Conservation (phyloP, 2,888 invertebrate genomes). For the Conomelus anceps region DNA sequence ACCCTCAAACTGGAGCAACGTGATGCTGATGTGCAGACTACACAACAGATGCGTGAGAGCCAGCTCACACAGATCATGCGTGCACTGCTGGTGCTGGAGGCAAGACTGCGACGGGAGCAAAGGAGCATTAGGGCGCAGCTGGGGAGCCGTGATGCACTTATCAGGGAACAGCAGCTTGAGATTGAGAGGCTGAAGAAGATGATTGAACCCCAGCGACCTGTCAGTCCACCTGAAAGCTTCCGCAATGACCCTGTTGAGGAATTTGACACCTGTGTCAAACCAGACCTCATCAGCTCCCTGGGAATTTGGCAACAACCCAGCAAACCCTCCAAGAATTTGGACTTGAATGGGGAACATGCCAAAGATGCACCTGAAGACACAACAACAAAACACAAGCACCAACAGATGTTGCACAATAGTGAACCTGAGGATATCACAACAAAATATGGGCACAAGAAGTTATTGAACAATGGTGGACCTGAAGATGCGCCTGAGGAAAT, state of each 20-base stretch:
- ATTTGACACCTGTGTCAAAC: conserved; percentile 48
- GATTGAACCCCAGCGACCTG: conserved; percentile 19
- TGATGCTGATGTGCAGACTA: conserved; percentile 54
- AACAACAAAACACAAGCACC: neutral
- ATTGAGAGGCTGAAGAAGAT: conserved; percentile 53
- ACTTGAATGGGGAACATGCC: conserved; percentile 32
- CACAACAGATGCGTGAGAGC: conserved; percentile 58
- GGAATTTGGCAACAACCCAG: conserved; percentile 39
- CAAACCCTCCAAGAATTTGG: conserved; percentile 28
- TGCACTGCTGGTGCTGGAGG: conserved; percentile 63
- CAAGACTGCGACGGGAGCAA: conserved; percentile 64
- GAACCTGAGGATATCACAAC: neutral
- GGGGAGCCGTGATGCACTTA: conserved; percentile 63
- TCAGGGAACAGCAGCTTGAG: conserved; percentile 61
- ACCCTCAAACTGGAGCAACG: conserved; percentile 53
- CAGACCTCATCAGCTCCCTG: conserved; percentile 44
- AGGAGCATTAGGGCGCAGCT: conserved; percentile 60
- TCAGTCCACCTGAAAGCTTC: neutral
- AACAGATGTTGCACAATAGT: neutral
- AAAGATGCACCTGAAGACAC: no score
- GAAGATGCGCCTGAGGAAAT: neutral
- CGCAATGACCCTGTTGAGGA: conserved; percentile 42
- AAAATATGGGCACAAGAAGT: neutral
- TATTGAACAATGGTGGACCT: neutral
- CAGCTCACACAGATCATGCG: conserved; percentile 64